phyloP scores from a whole-genome alignment of 1,140 invertebrate genomes.

The Calephelis virginiensis region DNA sequence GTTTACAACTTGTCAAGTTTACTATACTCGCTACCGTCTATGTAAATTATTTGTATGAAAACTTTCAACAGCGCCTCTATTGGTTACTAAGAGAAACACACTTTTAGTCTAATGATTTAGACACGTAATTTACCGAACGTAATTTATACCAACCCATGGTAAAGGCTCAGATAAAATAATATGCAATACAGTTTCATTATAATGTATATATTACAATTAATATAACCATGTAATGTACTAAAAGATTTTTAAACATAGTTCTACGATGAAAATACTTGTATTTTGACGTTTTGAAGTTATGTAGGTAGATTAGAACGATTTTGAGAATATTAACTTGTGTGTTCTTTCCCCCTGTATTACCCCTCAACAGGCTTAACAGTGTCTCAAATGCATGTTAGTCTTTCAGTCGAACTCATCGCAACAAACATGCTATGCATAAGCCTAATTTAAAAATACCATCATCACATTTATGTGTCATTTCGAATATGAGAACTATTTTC shows the following conservation, averaged over 20 bases:
- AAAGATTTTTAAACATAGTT: background rate
- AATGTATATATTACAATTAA: background rate
- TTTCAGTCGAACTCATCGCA: background rate
- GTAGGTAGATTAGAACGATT: conserved; percentile 11
- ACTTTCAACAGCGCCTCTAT: too few species aligned
- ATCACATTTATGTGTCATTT: background rate
- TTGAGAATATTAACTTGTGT: conserved; percentile 4
- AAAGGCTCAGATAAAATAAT: too few species aligned
- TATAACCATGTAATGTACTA: background rate
- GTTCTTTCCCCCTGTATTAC: conserved; percentile 2
- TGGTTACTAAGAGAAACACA: too few species aligned
- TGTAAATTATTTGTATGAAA: too few species aligned
- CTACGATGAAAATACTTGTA: background rate
- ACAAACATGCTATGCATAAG: conserved; percentile 2
- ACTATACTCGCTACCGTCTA: too few species aligned
- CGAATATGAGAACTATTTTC: background rate
- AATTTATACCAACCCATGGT: too few species aligned
- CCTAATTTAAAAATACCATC: background rate
- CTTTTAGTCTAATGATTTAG: too few species aligned
- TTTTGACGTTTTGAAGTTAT: background rate
- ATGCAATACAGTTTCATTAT: background rate
- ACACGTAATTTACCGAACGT: too few species aligned
- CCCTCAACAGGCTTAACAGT: background rate
- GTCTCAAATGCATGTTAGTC: conserved; percentile 8
- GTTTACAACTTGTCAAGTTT: too few species aligned